A percentile compares a stretch with the other conserved stretches of the same genome.
These are phyloP conservation scores for Meteorus colon DNA, from an alignment of 2,888 invertebrate species.

Conservation along the genomic window DNA sequence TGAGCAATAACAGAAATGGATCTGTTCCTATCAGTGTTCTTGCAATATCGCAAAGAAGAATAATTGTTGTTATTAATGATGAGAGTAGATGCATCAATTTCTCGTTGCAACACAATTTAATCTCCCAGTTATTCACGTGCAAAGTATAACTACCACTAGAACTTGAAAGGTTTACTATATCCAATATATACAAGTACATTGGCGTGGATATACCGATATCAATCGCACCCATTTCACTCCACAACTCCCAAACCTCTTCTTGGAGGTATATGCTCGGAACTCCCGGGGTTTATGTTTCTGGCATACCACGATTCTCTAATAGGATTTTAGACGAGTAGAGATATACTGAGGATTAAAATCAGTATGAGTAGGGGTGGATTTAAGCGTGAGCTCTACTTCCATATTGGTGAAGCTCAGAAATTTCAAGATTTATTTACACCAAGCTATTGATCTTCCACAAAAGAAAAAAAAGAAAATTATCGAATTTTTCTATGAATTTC, in stretches of 20 bases:
- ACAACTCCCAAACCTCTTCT: constrained; percentile 24
- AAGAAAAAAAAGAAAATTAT: too few relatives aligned
- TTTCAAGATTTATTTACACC: too few relatives aligned
- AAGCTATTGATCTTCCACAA: too few relatives aligned
- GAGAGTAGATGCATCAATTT: background rate
- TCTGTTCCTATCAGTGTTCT: too few relatives aligned
- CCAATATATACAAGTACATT: constrained; percentile 22
- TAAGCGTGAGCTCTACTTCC: constrained; percentile 36
- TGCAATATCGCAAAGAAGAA: too few relatives aligned
- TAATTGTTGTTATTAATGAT: too few relatives aligned
- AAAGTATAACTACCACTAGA: constrained; percentile 28
- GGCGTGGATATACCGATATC: constrained; percentile 10
- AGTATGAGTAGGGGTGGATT: constrained; percentile 39
- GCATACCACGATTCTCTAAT: constrained; percentile 54
- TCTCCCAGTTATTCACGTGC: constrained; percentile 44
- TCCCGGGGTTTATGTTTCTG: constrained; percentile 42
- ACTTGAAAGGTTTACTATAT: constrained; percentile 34
- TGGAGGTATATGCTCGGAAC: constrained; percentile 48
- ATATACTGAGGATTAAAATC: constrained; percentile 52
- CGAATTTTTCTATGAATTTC: too few relatives aligned
- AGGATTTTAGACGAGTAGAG: constrained; percentile 54
- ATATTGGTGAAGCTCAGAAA: background rate
- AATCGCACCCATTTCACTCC: constrained; percentile 20
- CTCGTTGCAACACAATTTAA: constrained; percentile 41
- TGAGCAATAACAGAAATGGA: too few relatives aligned